A percentile compares a stretch with the other conserved stretches of the same genome.
phyloP scores from a whole-genome alignment of 2,888 invertebrate species.

The Lordiphosa andalusiaca region DNA sequence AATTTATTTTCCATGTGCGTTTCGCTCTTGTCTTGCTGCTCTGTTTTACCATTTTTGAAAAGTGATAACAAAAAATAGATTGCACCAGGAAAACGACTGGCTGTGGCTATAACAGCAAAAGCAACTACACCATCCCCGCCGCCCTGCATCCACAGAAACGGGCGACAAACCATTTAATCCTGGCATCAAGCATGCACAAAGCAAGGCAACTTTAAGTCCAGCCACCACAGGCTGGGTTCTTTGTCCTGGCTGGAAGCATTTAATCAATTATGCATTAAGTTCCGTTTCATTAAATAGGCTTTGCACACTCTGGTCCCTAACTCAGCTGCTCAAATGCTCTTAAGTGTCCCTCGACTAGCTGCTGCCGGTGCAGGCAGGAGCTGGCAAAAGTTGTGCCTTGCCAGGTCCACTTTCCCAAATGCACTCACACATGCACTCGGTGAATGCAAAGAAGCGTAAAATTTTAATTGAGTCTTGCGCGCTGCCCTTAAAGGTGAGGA shows the following conservation, averaged over 20 bases:
- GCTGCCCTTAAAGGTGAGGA: conserved; percentile 57
- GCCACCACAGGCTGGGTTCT: conserved; percentile 1
- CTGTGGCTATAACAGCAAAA: conserved; percentile 1
- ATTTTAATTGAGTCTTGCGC: conserved; percentile 71
- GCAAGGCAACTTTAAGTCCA: no score
- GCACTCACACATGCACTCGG: conserved; percentile 45
- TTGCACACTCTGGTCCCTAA: conserved; percentile 32
- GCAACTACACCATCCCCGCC: no score
- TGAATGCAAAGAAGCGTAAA: conserved; percentile 67
- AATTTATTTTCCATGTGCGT: conserved; percentile 69
- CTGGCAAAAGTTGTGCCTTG: conserved; percentile 52
- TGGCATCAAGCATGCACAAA: not conserved
- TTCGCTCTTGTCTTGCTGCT: conserved; percentile 40
- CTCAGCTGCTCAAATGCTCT: conserved; percentile 15
- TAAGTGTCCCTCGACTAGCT: conserved; percentile 7
- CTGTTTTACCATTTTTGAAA: conserved; percentile 21
- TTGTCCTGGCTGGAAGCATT: conserved; percentile 40
- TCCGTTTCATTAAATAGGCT: conserved; percentile 69
- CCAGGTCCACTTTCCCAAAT: conserved; percentile 23
- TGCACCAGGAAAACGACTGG: conserved; percentile 34
- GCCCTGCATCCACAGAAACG: no score
- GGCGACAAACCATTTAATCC: conserved; percentile 1
- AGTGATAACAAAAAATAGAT: conserved; percentile 71
- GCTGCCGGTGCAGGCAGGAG: conserved; percentile 34
- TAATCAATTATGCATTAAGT: conserved; percentile 68